Percentiles rank a stretch among this genome's conserved stretches.
These are phyloP conservation scores for Lepidostoma basale DNA, from an alignment of 1,140 invertebrate genomes.

Conservation along the genomic window DNA sequence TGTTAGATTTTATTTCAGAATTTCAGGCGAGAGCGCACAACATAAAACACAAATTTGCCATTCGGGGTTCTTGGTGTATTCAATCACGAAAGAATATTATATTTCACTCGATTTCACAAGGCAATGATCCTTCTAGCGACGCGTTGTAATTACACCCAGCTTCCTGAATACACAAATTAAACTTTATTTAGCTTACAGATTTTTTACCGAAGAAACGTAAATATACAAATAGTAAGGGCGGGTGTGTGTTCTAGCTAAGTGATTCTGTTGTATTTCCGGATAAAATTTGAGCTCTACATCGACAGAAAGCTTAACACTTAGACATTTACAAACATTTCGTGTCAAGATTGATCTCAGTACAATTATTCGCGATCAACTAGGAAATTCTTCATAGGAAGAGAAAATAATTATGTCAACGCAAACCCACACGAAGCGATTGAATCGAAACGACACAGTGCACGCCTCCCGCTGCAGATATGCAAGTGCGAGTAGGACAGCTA, in stretches of 20 bases:
- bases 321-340: background rate
- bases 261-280: slow-evolving; percentile 1
- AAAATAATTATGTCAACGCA: slow-evolving; percentile 38
- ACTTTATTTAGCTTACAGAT: slow-evolving; percentile 21
- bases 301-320: background rate
- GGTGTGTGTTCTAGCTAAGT: slow-evolving; percentile 11
- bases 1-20: background rate
- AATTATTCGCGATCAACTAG: slow-evolving; percentile 14
- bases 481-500: slow-evolving; percentile 21
- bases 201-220: slow-evolving; percentile 24
- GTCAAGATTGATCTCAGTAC: background rate
- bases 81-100: too few species aligned
- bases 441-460: slow-evolving; percentile 13
- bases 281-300: background rate
- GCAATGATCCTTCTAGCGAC: background rate
- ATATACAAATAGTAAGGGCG: slow-evolving; percentile 35
- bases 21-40: background rate
- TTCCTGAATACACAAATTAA: background rate
- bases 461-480: slow-evolving; percentile 36
- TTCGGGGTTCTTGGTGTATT: too few species aligned
- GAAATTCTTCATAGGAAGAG: slow-evolving; percentile 34
- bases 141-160: background rate
- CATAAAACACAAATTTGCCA: background rate
- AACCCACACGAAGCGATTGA: slow-evolving; percentile 24
- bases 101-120: too few species aligned